These are phyloP conservation scores for Crocuta crocuta DNA, from an alignment of 2,113 vertebrate genomes.

Conservation along the genomic window DNA sequence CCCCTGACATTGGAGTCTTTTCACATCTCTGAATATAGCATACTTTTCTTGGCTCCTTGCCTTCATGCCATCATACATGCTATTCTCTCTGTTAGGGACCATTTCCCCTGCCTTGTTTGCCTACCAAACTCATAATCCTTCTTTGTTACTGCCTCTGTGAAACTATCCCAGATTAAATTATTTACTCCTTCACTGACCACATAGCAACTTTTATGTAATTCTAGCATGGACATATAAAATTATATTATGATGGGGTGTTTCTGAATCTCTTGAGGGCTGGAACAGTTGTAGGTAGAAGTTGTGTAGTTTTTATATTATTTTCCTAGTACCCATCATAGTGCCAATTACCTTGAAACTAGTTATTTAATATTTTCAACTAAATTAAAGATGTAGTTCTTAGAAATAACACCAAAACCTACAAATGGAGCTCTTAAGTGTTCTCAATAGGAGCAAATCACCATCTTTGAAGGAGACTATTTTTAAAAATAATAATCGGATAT, in stretches of 20 bases:
- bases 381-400: neutral
- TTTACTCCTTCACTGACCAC: neutral
- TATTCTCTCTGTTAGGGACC: rapidly evolving
- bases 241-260: neutral
- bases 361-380: neutral
- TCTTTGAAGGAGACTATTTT: neutral
- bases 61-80: neutral
- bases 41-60: neutral
- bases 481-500: slow-evolving; percentile 38
- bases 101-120: neutral
- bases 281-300: neutral
- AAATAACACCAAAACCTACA: neutral
- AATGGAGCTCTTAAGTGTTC: neutral
- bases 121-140: neutral
- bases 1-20: neutral
- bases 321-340: neutral
- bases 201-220: neutral
- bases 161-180: neutral
- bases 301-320: neutral
- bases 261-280: neutral
- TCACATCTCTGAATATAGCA: neutral
- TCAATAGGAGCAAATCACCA: slow-evolving; percentile 9
- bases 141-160: neutral
- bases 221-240: neutral
- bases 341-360: neutral